phyloP scores from a whole-genome alignment of 2,888 invertebrate species.

The Anticlea derivata region DNA sequence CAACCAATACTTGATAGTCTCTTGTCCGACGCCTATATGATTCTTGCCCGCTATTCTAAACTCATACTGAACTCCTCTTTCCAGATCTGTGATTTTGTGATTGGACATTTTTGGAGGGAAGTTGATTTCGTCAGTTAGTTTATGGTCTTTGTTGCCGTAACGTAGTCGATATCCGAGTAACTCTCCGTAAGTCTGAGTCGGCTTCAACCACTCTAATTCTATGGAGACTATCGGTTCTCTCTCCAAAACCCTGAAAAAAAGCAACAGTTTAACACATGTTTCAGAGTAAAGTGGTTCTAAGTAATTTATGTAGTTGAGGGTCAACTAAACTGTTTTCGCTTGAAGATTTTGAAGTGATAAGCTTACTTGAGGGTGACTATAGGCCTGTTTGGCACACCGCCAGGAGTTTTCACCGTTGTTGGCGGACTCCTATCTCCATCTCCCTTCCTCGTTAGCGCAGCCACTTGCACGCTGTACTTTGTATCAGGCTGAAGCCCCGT shows the following conservation, averaged over 20 bases:
- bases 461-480: conserved; percentile 96
- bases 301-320: too few species aligned
- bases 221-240: conserved; percentile 94
- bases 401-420: conserved; percentile 94
- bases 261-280: conserved; percentile 27
- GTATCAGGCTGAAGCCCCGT: conserved; percentile 97
- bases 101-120: conserved; percentile 87
- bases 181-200: conserved; percentile 94
- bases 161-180: conserved; percentile 93
- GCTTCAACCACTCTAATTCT: conserved; percentile 96
- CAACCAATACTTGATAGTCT: conserved; percentile 94
- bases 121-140: conserved; percentile 86
- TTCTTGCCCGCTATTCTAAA: conserved; percentile 98
- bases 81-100: conserved; percentile 91
- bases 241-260: conserved; percentile 88
- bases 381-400: conserved; percentile 95
- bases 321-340: conserved; percentile 1
- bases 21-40: conserved; percentile 97
- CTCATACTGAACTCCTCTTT: conserved; percentile 97
- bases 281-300: too few species aligned
- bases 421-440: conserved; percentile 97
- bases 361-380: conserved; percentile 91
- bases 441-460: conserved; percentile 97
- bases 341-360: conserved; percentile 27
- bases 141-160: conserved; percentile 94